Percentiles rank a stretch among this genome's conserved stretches.
Conservation (phyloP, 1,140 invertebrate species). For the Bombus confusus region DNA sequence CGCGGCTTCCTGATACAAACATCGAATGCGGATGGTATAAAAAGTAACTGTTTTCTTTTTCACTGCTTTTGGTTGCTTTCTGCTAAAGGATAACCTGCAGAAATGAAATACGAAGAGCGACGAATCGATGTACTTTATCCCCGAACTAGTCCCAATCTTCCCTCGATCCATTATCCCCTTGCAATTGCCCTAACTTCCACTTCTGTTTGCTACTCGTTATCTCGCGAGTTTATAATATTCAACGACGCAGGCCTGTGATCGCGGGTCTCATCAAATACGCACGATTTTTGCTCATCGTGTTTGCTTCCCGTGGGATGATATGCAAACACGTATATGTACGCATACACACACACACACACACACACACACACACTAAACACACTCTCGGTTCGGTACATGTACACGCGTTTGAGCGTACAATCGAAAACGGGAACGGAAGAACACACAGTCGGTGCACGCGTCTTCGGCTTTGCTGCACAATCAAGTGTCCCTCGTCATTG, state of each 20-base stretch:
- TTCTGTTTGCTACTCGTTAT: conserved; percentile 52
- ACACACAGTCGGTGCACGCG: conserved; percentile 56
- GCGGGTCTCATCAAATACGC: background rate
- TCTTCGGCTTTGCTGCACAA: conserved; percentile 73
- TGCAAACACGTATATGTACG: background rate
- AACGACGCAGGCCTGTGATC: background rate
- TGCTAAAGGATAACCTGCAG: background rate
- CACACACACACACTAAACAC: background rate
- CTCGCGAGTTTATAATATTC: conserved; percentile 11
- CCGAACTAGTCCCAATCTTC: background rate
- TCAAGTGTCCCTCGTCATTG: conserved; percentile 72
- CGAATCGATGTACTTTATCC: background rate
- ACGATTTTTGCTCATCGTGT: conserved; percentile 23
- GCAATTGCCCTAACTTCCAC: background rate
- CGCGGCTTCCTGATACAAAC: background rate
- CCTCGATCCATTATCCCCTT: background rate
- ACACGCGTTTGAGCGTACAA: background rate
- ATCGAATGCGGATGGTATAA: background rate
- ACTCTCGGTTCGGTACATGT: background rate
- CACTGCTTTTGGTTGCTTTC: background rate
- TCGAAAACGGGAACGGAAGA: conserved; percentile 11
- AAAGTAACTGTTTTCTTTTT: background rate
- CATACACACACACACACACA: background rate
- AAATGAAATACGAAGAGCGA: background rate
- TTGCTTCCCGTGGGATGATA: conserved; percentile 49